Conservation (phyloP, 2,888 invertebrate species). For the Pseudococcus jackbeardsleyi region DNA sequence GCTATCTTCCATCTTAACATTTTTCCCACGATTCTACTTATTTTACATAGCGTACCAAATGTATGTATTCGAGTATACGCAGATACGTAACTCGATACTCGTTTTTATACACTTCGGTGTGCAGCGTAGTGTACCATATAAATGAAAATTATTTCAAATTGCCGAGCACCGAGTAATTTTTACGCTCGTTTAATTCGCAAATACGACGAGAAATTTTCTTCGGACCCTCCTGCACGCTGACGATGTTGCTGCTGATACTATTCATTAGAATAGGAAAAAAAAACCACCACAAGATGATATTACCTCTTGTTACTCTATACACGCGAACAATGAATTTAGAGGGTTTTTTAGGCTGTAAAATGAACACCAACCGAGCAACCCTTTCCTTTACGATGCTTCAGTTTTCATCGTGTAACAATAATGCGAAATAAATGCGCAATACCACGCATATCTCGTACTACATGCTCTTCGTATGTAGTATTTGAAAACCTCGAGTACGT, state of each 20-base stretch:
- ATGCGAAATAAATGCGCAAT: constrained; percentile 31
- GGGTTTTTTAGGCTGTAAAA: not conserved
- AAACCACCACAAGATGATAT: not conserved
- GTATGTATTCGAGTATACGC: not conserved
- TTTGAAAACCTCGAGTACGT: not conserved
- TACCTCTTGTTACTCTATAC: not conserved
- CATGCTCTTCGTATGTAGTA: not conserved
- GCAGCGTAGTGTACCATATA: not conserved
- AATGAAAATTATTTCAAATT: constrained; percentile 14
- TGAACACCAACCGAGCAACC: not conserved
- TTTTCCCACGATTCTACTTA: constrained; percentile 63
- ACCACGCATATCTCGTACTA: not conserved
- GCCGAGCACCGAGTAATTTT: not conserved
- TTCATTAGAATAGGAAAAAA: not conserved
- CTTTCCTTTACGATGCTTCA: not conserved
- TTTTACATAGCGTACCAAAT: constrained; percentile 50
- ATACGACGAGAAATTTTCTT: not conserved
- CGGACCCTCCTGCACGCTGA: not conserved
- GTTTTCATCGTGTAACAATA: not conserved
- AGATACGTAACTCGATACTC: constrained; percentile 43
- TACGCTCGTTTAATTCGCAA: not conserved
- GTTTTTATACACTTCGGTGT: not conserved
- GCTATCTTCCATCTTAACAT: constrained; percentile 59
- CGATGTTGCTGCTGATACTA: not conserved
- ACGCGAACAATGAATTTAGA: constrained; percentile 3